Evolutionary conservation across 1,140 invertebrate species (phyloP).

Genomic region (Rhagoletis pomonella): DNA sequence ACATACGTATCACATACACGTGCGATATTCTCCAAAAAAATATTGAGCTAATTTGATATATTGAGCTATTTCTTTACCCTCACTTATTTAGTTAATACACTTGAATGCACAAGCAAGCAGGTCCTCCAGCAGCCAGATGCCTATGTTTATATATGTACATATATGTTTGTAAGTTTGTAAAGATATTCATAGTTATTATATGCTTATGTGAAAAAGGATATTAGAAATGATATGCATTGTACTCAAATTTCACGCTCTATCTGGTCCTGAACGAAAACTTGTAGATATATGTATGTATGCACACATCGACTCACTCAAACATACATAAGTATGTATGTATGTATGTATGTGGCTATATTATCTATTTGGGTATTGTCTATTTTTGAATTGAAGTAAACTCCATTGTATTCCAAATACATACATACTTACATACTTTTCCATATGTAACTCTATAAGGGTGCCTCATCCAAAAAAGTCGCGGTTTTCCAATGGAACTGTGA

Average conservation of each 20-base stretch:
- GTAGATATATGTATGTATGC: neutral
- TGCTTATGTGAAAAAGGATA: neutral
- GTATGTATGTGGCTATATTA: neutral
- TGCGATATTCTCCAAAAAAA: too few species aligned
- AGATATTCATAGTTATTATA: neutral
- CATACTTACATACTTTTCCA: neutral
- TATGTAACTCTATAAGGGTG: neutral
- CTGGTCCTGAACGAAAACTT: neutral
- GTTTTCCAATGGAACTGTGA: too few species aligned
- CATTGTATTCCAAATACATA: neutral
- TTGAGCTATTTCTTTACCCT: neutral
- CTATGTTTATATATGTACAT: neutral
- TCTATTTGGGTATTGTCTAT: neutral
- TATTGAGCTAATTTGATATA: neutral
- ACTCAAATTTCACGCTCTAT: conserved; percentile 32
- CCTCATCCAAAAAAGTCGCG: neutral
- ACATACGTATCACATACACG: too few species aligned
- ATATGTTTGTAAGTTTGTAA: neutral
- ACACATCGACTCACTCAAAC: neutral
- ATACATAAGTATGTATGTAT: neutral
- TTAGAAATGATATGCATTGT: neutral
- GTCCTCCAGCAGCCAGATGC: neutral
- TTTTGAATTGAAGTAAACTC: neutral
- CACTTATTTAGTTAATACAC: neutral
- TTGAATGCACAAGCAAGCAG: neutral